These are phyloP conservation scores for Formicarius rufipectus DNA, from an alignment of 2,113 vertebrate species.

Conservation along the genomic window DNA sequence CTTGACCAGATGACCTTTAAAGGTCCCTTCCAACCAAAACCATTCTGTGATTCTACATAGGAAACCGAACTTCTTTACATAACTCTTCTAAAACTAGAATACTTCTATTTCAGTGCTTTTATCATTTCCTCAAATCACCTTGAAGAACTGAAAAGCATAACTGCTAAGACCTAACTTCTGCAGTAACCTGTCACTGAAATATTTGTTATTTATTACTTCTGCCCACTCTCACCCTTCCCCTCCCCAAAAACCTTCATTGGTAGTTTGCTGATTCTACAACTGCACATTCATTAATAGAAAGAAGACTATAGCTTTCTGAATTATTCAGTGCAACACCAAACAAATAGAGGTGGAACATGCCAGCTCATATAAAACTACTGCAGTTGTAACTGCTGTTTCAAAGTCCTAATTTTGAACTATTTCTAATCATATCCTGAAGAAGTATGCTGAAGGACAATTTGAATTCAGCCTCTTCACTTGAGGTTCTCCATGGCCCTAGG, in stretches of 20 bases:
- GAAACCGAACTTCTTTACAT: not conserved
- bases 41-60: not conserved
- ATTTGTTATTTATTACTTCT: not conserved
- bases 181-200: not conserved
- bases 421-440: not conserved
- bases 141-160: not conserved
- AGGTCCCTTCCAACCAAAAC: not conserved
- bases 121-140: not conserved
- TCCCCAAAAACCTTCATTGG: not conserved
- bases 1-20: not conserved
- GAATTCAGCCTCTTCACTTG: not conserved
- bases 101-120: not conserved
- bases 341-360: not conserved
- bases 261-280: not conserved
- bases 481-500: not conserved
- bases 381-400: not conserved
- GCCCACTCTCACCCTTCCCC: not conserved
- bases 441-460: not conserved
- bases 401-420: not conserved
- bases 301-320: not conserved
- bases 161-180: not conserved
- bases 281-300: not conserved
- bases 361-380: not conserved
- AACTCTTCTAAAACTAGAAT: not conserved
- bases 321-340: not conserved